Base-by-base conservation (phyloP, 2,113 vertebrate species). In the Alouatta palliata region DNA sequence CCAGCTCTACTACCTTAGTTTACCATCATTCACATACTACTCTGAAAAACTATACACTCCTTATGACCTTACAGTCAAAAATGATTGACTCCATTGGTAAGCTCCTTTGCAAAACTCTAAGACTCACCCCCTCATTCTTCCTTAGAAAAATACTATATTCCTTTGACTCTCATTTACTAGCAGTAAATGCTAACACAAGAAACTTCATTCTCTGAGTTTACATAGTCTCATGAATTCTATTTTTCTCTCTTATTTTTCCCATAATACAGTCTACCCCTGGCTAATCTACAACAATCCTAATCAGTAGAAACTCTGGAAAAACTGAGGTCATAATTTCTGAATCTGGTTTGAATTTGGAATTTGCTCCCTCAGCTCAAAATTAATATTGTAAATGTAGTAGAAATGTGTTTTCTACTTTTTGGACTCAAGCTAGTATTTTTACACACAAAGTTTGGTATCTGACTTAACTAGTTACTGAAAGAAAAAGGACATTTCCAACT, bases 291-390 rank as follows among this genome's bases (percentile, higher is more conserved):
- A 96, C 84, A 81, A 95, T 4, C 5, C 43, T 64, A 61, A 92
- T 96, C 84, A 83, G 35, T 68, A 61, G n/a, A 49, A 96, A 90
- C 45, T 52, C 35, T 82, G 52, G 73, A 93, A 90, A 96, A 91
- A 84, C 88, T 75, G 80, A 96, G 77, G 30, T 96, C 94, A 95
- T 86, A 73, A 97, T 95, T 94, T 94, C 58, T 94, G 93, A 94
- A 90, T 96, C 95, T 96, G 92, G 76, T 96, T 96, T 96, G 95
- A 94, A 92, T 97, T 95, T 95, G 71, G 17, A 32, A 91, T 90
- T 91, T 92, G 66, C 71, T 93, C 47, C 77, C n/a, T 93, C 76
- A 64, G 90, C 66, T 90, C 76, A 90, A 80, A 95, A 89, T 95
- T 93, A 94, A 96, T 90, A 58, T 37, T 95, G 10, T 81, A 68